Evolutionary conservation across 2,888 invertebrate genomes (phyloP).

Genomic region (Oscheius sp.): DNA sequence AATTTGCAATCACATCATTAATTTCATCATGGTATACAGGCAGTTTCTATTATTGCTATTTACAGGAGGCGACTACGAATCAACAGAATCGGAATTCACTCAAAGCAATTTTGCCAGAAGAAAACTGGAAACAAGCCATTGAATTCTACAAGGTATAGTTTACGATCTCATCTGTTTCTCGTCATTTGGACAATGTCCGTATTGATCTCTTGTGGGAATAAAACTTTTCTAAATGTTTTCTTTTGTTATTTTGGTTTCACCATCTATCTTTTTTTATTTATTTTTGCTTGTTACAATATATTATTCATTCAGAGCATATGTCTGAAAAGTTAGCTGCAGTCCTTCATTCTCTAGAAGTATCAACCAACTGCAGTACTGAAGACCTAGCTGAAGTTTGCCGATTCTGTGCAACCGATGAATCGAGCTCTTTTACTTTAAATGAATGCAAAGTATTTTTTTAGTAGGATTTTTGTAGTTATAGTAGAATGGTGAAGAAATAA

Average conservation of each 20-base stretch:
- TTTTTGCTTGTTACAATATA: neutral
- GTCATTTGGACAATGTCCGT: neutral
- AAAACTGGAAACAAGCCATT: neutral
- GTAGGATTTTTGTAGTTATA: neutral
- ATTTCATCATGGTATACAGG: slow-evolving; percentile 10
- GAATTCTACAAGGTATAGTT: neutral
- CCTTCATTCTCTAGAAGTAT: neutral
- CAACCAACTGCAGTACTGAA: slow-evolving; percentile 7
- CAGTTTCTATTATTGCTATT: neutral
- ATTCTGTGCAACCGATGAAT: slow-evolving; percentile 12
- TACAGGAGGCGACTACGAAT: neutral
- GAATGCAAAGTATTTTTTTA: neutral
- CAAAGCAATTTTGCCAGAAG: slow-evolving; percentile 1
- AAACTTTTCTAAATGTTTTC: neutral
- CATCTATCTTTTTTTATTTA: neutral
- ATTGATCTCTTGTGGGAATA: neutral
- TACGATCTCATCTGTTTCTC: neutral
- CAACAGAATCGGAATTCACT: neutral
- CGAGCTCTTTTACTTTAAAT: neutral
- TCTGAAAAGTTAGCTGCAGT: neutral
- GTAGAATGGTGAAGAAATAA: neutral
- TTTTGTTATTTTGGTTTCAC: neutral
- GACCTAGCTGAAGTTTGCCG: slow-evolving; percentile 6
- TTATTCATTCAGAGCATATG: slow-evolving; percentile 14
- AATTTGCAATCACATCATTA: neutral